Percentiles rank a stretch among this genome's conserved stretches.
These are phyloP conservation scores for Paradisaea rubra DNA, from an alignment of 2,113 vertebrate species.

Conservation along the genomic window DNA sequence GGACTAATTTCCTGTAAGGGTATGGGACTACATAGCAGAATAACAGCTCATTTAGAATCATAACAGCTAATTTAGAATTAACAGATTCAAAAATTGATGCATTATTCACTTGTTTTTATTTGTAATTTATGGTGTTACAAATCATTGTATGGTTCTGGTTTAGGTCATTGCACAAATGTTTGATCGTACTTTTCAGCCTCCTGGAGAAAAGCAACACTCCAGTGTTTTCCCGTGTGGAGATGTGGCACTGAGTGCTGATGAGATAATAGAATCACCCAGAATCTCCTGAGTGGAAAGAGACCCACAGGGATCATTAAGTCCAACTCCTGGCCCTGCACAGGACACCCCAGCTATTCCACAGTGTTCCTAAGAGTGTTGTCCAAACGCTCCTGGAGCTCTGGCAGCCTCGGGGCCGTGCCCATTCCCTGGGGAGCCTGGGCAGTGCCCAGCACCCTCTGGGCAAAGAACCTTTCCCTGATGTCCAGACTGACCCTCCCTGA, in stretches of 20 bases:
- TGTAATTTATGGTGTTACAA: not conserved
- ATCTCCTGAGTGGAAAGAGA: not conserved
- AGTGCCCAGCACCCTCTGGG: not conserved
- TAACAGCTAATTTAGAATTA: not conserved
- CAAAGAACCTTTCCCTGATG: not conserved
- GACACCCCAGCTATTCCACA: not conserved
- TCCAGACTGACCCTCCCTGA: not conserved
- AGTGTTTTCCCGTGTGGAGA: not conserved
- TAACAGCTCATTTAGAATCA: not conserved
- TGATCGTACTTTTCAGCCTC: not conserved
- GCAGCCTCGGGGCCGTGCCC: not conserved
- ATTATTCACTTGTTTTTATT: not conserved
- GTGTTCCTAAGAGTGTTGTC: not conserved
- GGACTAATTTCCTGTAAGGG: not conserved
- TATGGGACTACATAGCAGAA: not conserved
- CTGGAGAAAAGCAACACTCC: not conserved
- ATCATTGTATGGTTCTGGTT: not conserved
- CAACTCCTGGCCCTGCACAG: not conserved
- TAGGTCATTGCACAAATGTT: not conserved
- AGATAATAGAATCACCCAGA: not conserved
- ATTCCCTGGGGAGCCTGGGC: not conserved
- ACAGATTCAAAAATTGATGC: not conserved
- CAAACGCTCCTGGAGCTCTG: not conserved
- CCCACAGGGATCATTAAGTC: not conserved
- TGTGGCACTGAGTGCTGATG: not conserved